Evolutionary conservation across 2,113 vertebrate genomes (phyloP).

Genomic region (Fulmarus glacialis): DNA sequence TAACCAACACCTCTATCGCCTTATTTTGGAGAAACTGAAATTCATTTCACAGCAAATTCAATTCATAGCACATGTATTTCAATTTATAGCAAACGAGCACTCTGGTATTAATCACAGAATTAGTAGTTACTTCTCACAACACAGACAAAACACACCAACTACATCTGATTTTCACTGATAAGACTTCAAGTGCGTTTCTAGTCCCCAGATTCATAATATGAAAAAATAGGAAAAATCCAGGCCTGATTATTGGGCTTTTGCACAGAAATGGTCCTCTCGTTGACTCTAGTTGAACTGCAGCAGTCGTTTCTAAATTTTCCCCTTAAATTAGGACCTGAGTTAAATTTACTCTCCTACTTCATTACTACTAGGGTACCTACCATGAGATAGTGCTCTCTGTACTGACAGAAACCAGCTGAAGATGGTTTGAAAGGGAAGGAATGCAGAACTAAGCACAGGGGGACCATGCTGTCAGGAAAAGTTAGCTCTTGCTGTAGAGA

Average conservation of each 20-base stretch:
- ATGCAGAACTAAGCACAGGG: not conserved
- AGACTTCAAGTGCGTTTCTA: not conserved
- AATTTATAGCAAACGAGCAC: not conserved
- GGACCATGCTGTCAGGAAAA: not conserved
- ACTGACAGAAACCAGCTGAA: not conserved
- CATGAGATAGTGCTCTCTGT: not conserved
- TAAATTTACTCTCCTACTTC: not conserved
- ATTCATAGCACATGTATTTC: not conserved
- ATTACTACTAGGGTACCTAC: not conserved
- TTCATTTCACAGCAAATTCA: not conserved
- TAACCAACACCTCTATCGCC: not conserved
- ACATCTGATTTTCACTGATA: not conserved
- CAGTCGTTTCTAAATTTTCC: not conserved
- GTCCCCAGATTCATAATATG: not conserved
- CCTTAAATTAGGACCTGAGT: not conserved
- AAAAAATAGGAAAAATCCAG: not conserved
- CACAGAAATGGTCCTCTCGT: not conserved
- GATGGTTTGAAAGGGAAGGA: not conserved
- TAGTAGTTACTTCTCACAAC: not conserved
- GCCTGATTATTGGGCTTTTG: not conserved
- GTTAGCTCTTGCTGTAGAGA: not conserved
- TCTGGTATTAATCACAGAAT: not conserved
- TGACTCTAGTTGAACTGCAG: not conserved
- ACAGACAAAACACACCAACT: not conserved
- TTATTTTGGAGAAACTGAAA: not conserved